Base-by-base conservation (phyloP, 2,797 vertebrate species). In the Halcyon leucocephala region DNA sequence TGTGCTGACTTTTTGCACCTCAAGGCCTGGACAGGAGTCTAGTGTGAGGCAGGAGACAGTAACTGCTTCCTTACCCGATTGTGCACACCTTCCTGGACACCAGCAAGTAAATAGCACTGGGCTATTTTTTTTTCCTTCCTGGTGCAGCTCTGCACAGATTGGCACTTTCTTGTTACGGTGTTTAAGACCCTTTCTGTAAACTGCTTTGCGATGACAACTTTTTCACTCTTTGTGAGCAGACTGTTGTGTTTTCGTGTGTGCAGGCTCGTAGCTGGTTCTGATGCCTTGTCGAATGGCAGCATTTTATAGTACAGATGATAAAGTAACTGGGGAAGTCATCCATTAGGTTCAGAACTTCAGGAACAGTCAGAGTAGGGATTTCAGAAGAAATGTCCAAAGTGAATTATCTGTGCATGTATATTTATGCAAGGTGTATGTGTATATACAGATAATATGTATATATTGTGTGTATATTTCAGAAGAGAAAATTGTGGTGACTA, bases 371-470 rank as follows among this genome's bases (percentile, higher is more conserved):
- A 72, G 37, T 6, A 33, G 35, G 26, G 22, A 81, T 69, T 88
- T 94, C 70, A 54, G 80, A 86, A 70, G 65, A 86, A 81, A 37
- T 71, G 49, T 2, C 25, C 65, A 9, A 76, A 85, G 39, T 29
- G 14, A 81, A 71, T 55, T 71, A 11, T 70, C 12, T 65, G 4
- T n/a, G 5, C 26, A 7, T 86, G 41, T 74, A 16, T 88, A 42
- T 80, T 65, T n/a, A 69, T 0, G 0, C 0, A 2, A 31, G 5
- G 49, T 5, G 29, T 29, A 12, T 58, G 60, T 49, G 10, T 42
- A 12, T 31, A 64, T 29, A 41, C 17, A 42, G 42, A 42, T 46
- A 16, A 48, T 48, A 24, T 33, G 24, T 48, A 7, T 44, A 6
- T 37, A 26, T 58, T 29, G 33, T 66, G 25, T 24, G 6, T 72